A percentile compares a stretch with the other conserved stretches of the same genome.
Evolutionary conservation across 1,140 invertebrate genomes (phyloP).

Genomic region (Bombus picipes): DNA sequence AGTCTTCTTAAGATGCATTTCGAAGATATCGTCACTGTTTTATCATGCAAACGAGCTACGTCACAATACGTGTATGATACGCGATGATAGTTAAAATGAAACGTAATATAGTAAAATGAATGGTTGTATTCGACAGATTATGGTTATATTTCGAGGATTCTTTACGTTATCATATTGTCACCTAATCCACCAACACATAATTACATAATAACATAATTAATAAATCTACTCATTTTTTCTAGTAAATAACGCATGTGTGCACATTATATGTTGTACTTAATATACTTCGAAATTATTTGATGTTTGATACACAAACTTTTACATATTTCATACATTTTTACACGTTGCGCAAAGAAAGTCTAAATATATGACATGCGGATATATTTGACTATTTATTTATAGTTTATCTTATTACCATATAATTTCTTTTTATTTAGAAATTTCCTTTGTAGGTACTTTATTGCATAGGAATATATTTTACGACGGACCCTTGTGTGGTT

Average conservation of each 20-base stretch:
- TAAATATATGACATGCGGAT: no score
- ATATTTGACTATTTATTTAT: no score
- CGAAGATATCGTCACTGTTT: not conserved
- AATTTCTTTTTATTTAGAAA: not conserved
- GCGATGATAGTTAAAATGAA: not conserved
- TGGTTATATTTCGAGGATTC: not conserved
- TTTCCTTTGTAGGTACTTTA: not conserved
- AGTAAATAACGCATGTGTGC: not conserved
- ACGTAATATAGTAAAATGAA: not conserved
- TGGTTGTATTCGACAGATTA: not conserved
- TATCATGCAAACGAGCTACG: not conserved
- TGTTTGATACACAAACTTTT: not conserved
- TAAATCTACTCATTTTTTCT: not conserved
- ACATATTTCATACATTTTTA: no score
- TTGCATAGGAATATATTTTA: not conserved
- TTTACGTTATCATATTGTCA: not conserved
- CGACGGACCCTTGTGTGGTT: no score
- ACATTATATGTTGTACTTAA: no score
- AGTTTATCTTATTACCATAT: not conserved
- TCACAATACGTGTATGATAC: not conserved
- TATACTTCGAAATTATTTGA: no score
- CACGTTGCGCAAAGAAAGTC: no score
- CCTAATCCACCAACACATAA: not conserved
- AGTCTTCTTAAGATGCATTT: not conserved
- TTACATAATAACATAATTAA: not conserved